Percentiles rank a stretch among this genome's conserved stretches.
Conservation (phyloP, 2,797 vertebrate species). For the Delichon dasypus region DNA sequence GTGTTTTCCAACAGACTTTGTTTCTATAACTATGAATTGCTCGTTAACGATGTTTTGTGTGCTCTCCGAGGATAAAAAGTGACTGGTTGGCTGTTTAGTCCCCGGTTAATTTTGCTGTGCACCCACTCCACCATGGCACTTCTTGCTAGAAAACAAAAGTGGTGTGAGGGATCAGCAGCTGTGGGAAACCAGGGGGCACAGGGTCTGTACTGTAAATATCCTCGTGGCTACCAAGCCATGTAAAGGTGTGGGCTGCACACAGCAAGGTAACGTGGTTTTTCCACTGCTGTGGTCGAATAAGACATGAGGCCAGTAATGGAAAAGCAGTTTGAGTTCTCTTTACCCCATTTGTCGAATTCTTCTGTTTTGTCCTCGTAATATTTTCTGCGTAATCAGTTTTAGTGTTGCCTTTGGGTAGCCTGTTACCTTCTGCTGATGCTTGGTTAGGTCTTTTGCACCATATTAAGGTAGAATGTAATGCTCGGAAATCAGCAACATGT, state of each 20-base stretch:
- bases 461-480: neutral
- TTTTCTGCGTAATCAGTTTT: slow-evolving; percentile 33
- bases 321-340: neutral
- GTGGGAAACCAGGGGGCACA: neutral
- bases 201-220: neutral
- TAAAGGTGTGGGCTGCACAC: neutral
- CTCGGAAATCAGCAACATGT: neutral
- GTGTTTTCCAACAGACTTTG: neutral
- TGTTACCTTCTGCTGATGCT: slow-evolving; percentile 21
- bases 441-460: neutral
- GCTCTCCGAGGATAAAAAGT: neutral
- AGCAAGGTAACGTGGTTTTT: neutral
- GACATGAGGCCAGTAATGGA: neutral
- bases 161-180: neutral
- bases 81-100: neutral
- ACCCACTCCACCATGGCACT: neutral
- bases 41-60: neutral
- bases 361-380: neutral
- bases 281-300: neutral
- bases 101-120: neutral
- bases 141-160: neutral
- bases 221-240: neutral
- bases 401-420: slow-evolving; percentile 24
- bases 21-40: neutral
- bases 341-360: neutral